Conservation (phyloP, 2,113 vertebrate genomes). For the Romanogobio albipinnatus region DNA sequence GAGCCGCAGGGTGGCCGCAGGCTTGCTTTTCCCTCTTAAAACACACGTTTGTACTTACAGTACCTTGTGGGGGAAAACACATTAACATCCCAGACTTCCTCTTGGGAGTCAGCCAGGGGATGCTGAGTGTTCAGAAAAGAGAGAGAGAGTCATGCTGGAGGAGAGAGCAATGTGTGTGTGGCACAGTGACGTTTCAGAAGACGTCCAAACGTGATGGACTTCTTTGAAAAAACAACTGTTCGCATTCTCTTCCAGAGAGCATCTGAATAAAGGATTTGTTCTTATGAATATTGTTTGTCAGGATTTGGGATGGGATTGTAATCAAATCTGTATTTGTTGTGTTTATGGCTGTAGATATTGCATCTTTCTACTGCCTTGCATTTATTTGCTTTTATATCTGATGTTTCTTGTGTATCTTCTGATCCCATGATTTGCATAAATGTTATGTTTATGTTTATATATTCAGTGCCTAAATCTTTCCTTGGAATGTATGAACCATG, state of each 20-base stretch:
- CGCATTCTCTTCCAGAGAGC: not conserved
- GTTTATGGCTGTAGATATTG: conserved; percentile 4
- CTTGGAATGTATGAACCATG: not conserved
- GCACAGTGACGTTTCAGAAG: conserved; percentile 27
- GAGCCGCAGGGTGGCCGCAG: conserved; percentile 47
- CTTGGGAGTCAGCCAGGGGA: conserved; percentile 49
- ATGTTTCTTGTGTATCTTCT: not conserved
- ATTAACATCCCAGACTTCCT: conserved; percentile 60
- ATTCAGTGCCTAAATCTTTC: not conserved
- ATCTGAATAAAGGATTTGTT: conserved; percentile 21
- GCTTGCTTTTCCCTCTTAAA: conserved; percentile 50
- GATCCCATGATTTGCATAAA: not conserved
- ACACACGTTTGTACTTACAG: conserved; percentile 51
- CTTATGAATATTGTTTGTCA: conserved; percentile 30
- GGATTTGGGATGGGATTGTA: not conserved
- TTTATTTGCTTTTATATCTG: conserved; percentile 14
- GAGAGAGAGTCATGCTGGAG: conserved; percentile 13
- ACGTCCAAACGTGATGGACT: not conserved
- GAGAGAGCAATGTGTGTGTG: not conserved
- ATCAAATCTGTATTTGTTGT: conserved; percentile 37
- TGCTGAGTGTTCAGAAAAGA: conserved; percentile 34
- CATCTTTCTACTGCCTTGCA: not conserved
- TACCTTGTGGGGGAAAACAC: conserved; percentile 52
- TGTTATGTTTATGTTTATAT: not conserved
- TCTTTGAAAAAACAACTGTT: conserved; percentile 25